Evolutionary conservation across 1,140 invertebrate genomes (phyloP).

Genomic region (Melanaphis sacchari): DNA sequence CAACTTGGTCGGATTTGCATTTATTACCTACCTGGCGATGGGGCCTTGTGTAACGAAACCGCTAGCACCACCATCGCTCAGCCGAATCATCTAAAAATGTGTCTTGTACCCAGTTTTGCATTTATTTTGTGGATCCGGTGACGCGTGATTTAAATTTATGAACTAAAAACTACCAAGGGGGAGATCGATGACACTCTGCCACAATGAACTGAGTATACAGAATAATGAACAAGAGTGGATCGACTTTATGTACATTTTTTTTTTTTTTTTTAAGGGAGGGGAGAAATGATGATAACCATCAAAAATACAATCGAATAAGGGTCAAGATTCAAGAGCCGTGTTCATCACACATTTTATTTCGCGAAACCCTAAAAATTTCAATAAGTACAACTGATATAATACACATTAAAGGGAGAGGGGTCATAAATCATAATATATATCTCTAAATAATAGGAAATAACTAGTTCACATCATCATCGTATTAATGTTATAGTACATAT

Average conservation of each 20-base stretch:
- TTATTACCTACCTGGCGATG: constrained; percentile 48
- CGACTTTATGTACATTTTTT: constrained; percentile 15
- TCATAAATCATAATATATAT: background rate
- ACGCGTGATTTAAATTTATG: constrained; percentile 53
- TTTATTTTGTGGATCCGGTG: constrained; percentile 42
- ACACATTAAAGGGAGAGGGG: background rate
- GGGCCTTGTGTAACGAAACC: background rate
- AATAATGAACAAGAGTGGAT: constrained; percentile 43
- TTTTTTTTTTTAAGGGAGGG: constrained; percentile 46
- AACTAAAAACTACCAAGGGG: constrained; percentile 24
- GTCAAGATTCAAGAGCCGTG: constrained; percentile 27
- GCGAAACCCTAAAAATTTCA: constrained; percentile 37
- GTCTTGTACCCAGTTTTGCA: constrained; percentile 53
- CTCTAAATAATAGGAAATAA: background rate
- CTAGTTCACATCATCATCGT: too few species aligned
- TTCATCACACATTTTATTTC: constrained; percentile 11
- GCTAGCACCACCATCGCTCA: constrained; percentile 2
- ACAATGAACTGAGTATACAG: constrained; percentile 45
- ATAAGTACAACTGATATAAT: constrained; percentile 13
- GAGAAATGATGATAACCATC: constrained; percentile 45
- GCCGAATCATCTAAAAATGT: constrained; percentile 48
- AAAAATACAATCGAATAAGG: constrained; percentile 42
- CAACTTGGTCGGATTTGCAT: constrained; percentile 56
- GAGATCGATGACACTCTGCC: constrained; percentile 41
- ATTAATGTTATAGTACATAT: background rate